Evolutionary conservation across 2,113 vertebrate genomes (phyloP).

Genomic region (Genyomyrus donnyi): DNA sequence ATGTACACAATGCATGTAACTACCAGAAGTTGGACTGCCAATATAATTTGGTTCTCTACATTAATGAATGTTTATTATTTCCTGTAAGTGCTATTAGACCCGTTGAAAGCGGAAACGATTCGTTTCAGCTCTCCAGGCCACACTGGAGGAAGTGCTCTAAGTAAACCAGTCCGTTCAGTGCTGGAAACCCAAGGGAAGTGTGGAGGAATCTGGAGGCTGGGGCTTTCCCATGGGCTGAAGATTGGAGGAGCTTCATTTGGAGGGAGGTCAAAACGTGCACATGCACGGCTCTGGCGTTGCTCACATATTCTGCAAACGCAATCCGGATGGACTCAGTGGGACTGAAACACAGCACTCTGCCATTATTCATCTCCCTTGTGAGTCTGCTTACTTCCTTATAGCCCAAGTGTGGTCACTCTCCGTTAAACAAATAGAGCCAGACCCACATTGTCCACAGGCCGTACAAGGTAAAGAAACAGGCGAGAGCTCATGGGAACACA

Average conservation of each 20-base stretch:
- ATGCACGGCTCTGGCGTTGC: conserved; percentile 41
- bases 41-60: not conserved
- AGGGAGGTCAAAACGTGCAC: conserved; percentile 30
- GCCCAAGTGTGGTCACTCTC: not conserved
- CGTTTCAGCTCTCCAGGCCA: conserved; percentile 35
- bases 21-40: not conserved
- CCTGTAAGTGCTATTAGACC: not conserved
- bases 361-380: too few species aligned
- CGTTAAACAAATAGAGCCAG: not conserved
- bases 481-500: not conserved
- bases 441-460: not conserved
- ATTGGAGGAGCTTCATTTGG: conserved; percentile 26
- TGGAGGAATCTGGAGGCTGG: not conserved
- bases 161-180: conserved; percentile 41
- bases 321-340: conserved; percentile 33
- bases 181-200: conserved; percentile 34
- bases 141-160: conserved; percentile 42
- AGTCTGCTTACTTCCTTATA: conserved; percentile 23
- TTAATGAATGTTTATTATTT: conserved; percentile 1
- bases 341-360: conserved; percentile 22
- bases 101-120: conserved; percentile 29
- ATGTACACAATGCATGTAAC: not conserved
- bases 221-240: conserved; percentile 51
- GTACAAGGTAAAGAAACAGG: not conserved
- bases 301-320: conserved; percentile 48